Percentiles rank a stretch among this genome's conserved stretches.
Evolutionary conservation across 2,888 invertebrate genomes (phyloP).

Genomic region (Chrysolina oricalcia): DNA sequence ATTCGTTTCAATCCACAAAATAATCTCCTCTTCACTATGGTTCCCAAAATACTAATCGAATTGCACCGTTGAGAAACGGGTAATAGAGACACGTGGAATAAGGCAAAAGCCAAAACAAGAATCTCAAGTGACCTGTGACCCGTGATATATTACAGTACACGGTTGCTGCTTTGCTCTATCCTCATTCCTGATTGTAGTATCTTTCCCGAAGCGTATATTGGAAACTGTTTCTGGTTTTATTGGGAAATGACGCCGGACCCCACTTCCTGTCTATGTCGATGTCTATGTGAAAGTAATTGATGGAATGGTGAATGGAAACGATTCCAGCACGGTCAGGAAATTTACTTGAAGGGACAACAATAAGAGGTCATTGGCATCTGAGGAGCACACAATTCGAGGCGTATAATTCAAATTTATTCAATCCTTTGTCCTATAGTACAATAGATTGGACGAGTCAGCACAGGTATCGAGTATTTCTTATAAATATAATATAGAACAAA

Average conservation of each 20-base stretch:
- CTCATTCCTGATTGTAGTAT: background rate
- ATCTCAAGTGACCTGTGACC: slow-evolving; percentile 15
- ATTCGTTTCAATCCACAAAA: no score
- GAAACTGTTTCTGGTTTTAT: background rate
- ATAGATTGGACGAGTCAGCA: no score
- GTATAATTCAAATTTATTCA: no score
- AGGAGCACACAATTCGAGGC: background rate
- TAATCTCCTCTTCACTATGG: no score
- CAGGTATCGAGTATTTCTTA: no score
- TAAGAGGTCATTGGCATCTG: background rate
- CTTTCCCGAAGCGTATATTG: slow-evolving; percentile 4
- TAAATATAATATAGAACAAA: no score
- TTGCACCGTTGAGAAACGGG: background rate
- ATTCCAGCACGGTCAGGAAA: background rate
- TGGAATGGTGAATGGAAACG: background rate
- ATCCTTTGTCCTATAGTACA: no score
- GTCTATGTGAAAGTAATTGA: background rate
- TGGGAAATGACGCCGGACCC: background rate
- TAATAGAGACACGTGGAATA: background rate
- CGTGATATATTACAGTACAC: background rate
- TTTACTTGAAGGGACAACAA: background rate
- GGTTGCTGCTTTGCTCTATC: background rate
- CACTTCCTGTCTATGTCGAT: slow-evolving; percentile 8
- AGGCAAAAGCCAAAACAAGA: background rate
- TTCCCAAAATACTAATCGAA: background rate